Conservation (phyloP, 2,113 vertebrate genomes). For the Circaetus cinerascens region DNA sequence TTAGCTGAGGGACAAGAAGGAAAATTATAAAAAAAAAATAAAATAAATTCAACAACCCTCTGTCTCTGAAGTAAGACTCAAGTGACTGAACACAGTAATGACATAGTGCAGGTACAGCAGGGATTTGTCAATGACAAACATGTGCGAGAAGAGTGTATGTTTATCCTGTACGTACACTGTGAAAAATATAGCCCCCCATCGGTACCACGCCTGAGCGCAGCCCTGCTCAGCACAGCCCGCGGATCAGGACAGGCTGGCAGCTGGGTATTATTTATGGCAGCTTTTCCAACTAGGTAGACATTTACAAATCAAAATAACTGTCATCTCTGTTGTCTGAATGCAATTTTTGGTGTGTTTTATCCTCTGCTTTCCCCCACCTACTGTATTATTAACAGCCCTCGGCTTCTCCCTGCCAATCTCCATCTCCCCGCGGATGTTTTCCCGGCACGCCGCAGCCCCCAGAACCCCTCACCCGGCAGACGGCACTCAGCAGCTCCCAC, state of each 20-base stretch:
- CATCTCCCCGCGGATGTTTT: neutral
- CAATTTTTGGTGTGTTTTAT: conserved; percentile 36
- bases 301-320: conserved; percentile 74
- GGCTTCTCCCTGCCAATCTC: conserved; percentile 11
- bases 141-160: conserved; percentile 30
- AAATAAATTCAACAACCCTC: neutral
- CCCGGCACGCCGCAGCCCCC: neutral
- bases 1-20: neutral
- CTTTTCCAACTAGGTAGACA: conserved; percentile 62
- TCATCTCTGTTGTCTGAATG: conserved; percentile 59
- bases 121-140: conserved; percentile 46
- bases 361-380: neutral
- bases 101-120: conserved; percentile 17
- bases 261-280: conserved; percentile 60
- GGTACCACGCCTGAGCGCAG: neutral
- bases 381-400: conserved; percentile 41
- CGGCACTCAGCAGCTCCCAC: conserved; percentile 17
- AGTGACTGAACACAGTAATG: neutral
- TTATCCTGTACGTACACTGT: conserved; percentile 35
- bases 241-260: conserved; percentile 44
- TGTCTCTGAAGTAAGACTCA: neutral
- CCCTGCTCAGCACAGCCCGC: neutral
- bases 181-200: conserved; percentile 51
- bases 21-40: neutral
- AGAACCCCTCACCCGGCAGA: neutral